Conservation (phyloP, 2,888 invertebrate genomes). For the Oscheius sp. region DNA sequence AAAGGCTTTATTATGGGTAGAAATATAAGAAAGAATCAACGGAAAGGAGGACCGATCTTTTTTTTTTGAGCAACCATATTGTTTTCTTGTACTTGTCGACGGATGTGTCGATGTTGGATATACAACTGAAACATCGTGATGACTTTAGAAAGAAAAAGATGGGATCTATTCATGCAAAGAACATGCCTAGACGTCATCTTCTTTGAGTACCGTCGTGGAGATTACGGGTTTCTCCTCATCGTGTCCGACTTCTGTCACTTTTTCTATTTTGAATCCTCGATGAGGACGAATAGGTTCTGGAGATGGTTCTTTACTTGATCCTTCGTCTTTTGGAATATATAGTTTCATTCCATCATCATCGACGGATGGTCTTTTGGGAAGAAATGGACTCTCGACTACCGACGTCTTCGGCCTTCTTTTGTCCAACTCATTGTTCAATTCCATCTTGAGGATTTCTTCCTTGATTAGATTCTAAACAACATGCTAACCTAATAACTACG, state of each 20-base stretch:
- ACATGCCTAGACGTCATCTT: conserved; percentile 33
- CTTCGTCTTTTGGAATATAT: conserved; percentile 1
- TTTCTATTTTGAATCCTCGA: conserved; percentile 32
- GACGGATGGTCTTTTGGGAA: not conserved
- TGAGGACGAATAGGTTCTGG: conserved; percentile 22
- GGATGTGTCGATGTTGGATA: conserved; percentile 16
- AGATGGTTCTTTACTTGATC: not conserved
- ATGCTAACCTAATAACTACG: conserved; percentile 4
- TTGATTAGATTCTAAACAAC: conserved; percentile 45
- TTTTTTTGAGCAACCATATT: conserved; percentile 8
- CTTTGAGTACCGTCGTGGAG: conserved; percentile 22
- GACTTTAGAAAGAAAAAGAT: not conserved
- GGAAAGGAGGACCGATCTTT: conserved; percentile 5
- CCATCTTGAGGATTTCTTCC: conserved; percentile 53
- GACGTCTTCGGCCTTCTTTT: conserved; percentile 30
- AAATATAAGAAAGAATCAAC: conserved; percentile 10
- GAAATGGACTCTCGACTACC: conserved; percentile 14
- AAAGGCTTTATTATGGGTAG: too few species aligned
- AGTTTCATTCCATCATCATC: not conserved
- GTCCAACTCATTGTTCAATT: conserved; percentile 53
- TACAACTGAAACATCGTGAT: conserved; percentile 17
- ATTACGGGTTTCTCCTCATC: conserved; percentile 22
- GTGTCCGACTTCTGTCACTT: conserved; percentile 24
- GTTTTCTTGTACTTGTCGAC: conserved; percentile 30
- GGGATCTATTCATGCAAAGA: not conserved